These are phyloP conservation scores for Danaus melanippus DNA, from an alignment of 1,140 invertebrate species.

Conservation along the genomic window DNA sequence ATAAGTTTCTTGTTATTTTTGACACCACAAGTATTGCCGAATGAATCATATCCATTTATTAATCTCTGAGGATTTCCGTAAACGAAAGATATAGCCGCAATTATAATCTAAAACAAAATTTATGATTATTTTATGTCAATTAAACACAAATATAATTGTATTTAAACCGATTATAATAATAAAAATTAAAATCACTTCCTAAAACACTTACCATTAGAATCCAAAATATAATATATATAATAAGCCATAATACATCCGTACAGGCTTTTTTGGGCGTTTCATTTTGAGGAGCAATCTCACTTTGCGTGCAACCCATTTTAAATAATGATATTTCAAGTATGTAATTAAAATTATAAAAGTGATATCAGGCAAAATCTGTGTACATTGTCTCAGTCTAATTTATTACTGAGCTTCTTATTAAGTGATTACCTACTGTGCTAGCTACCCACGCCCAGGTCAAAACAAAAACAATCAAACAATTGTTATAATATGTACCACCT, in stretches of 20 bases:
- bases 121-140: background rate
- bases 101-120: slow-evolving; percentile 77
- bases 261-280: slow-evolving; percentile 74
- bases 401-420: too few species aligned
- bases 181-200: background rate
- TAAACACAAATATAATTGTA: background rate
- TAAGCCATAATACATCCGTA: slow-evolving; percentile 90
- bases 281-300: slow-evolving; percentile 67
- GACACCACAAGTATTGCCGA: slow-evolving; percentile 95
- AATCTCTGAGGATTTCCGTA: slow-evolving; percentile 91
- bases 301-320: slow-evolving; percentile 62
- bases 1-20: slow-evolving; percentile 83
- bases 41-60: slow-evolving; percentile 95
- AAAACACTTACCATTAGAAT: slow-evolving; percentile 83
- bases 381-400: too few species aligned
- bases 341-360: too few species aligned
- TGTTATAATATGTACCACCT: too few species aligned
- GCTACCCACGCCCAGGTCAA: slow-evolving; percentile 5
- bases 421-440: background rate
- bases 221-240: slow-evolving; percentile 89
- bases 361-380: too few species aligned
- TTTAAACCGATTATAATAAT: background rate
- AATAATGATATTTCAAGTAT: background rate
- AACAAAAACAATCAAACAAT: too few species aligned
- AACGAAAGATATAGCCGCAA: slow-evolving; percentile 90